phyloP scores from a whole-genome alignment of 2,797 vertebrate genomes.

The Trematomus bernacchii region DNA sequence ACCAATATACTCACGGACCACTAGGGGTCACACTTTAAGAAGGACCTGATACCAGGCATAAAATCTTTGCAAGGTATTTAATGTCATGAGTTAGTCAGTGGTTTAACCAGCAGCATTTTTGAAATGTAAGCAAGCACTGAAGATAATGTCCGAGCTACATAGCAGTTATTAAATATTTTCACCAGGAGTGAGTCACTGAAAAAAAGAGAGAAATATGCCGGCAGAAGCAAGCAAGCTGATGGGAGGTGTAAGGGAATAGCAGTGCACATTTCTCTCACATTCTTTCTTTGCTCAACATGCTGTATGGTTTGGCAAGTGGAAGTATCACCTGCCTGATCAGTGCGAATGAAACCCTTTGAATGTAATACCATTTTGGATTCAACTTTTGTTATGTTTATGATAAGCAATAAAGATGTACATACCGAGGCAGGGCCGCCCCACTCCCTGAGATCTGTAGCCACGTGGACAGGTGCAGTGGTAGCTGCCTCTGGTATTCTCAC shows the following conservation, averaged over 20 bases:
- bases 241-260: slow-evolving; percentile 13
- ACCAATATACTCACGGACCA: no score
- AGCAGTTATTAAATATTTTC: slow-evolving; percentile 42
- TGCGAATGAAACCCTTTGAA: slow-evolving; percentile 1
- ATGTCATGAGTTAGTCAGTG: slow-evolving; percentile 49
- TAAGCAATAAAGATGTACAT: slow-evolving; percentile 67
- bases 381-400: background rate
- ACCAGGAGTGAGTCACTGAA: slow-evolving; percentile 29
- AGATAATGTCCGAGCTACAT: slow-evolving; percentile 14
- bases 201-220: slow-evolving; percentile 30
- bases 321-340: background rate
- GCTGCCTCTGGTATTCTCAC: slow-evolving; percentile 94
- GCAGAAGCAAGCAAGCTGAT: slow-evolving; percentile 57
- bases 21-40: no score
- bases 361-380: background rate
- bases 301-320: background rate
- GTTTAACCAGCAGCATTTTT: slow-evolving; percentile 33
- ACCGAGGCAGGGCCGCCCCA: slow-evolving; percentile 92
- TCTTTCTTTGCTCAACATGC: slow-evolving; percentile 18
- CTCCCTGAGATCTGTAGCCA: slow-evolving; percentile 92
- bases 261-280: background rate
- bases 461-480: slow-evolving; percentile 94
- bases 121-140: slow-evolving; percentile 58
- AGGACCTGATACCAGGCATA: slow-evolving; percentile 33
- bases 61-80: background rate